These are phyloP conservation scores for Alviniconcha strummeri DNA, from an alignment of 2,888 invertebrate species.

Conservation along the genomic window DNA sequence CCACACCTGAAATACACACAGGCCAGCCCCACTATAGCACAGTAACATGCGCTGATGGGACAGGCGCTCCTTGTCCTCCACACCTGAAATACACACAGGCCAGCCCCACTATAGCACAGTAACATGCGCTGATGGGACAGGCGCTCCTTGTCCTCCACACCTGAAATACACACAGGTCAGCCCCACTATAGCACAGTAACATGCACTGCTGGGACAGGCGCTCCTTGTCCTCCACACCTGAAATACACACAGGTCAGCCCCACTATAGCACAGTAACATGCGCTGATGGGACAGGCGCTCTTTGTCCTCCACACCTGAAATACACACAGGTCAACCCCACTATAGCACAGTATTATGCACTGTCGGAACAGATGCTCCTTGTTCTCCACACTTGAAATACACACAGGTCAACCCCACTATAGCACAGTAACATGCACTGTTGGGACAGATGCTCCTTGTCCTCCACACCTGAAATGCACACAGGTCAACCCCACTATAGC, in stretches of 20 bases:
- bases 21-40: too few species aligned
- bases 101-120: constrained; percentile 68
- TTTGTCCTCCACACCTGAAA: constrained; percentile 76
- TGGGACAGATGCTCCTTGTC: constrained; percentile 78
- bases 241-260: neutral
- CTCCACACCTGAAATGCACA: constrained; percentile 72
- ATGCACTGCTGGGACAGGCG: constrained; percentile 80
- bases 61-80: constrained; percentile 80
- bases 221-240: constrained; percentile 79
- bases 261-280: too few species aligned
- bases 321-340: neutral
- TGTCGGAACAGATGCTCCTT: too few species aligned
- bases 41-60: constrained; percentile 75
- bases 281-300: constrained; percentile 79
- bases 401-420: too few species aligned
- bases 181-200: constrained; percentile 74
- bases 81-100: constrained; percentile 49
- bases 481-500: neutral
- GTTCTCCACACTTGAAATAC: too few species aligned
- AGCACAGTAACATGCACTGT: constrained; percentile 82
- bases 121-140: constrained; percentile 81
- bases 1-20: constrained; percentile 66
- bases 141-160: constrained; percentile 79
- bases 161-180: constrained; percentile 44
- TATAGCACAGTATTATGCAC: too few species aligned